Percentiles rank a stretch among this genome's conserved stretches.
phyloP scores from a whole-genome alignment of 2,113 vertebrate species.

The Trematomus loennbergii region DNA sequence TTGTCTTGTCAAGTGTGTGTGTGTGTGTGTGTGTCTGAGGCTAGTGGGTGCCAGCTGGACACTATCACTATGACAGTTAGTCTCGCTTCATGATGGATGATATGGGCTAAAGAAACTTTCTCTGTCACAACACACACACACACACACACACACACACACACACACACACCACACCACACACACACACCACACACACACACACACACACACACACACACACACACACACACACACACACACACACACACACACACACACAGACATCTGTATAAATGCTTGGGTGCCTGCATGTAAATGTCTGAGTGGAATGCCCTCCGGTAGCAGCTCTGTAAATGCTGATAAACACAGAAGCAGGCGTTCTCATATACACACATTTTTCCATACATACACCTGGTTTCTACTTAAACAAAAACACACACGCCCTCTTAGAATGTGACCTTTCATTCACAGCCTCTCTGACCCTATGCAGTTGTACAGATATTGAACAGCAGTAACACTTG shows the following conservation, averaged over 20 bases:
- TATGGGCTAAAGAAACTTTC: slow-evolving; percentile 47
- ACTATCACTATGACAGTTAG: slow-evolving; percentile 72
- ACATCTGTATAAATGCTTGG: slow-evolving; percentile 16
- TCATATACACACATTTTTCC: slow-evolving; percentile 19
- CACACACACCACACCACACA: slow-evolving; percentile 23
- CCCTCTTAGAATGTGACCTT: slow-evolving; percentile 37
- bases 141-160: slow-evolving; percentile 27
- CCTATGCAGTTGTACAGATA: slow-evolving; percentile 33
- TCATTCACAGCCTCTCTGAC: slow-evolving; percentile 19
- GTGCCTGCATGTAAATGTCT: slow-evolving; percentile 60
- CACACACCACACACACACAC: slow-evolving; percentile 15
- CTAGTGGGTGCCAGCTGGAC: slow-evolving; percentile 70
- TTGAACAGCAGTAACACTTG: slow-evolving; percentile 53
- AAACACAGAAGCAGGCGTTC: slow-evolving; percentile 21
- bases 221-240: slow-evolving; percentile 18
- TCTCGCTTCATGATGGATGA: slow-evolving; percentile 78
- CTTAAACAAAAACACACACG: slow-evolving; percentile 4
- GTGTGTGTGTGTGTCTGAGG: slow-evolving; percentile 23
- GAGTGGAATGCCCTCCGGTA: slow-evolving; percentile 44
- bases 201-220: slow-evolving; percentile 38
- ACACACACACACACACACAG: slow-evolving; percentile 16
- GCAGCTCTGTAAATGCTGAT: slow-evolving; percentile 32
- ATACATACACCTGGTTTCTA: slow-evolving; percentile 3
- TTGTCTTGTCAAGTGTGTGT: slow-evolving; percentile 73
- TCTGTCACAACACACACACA: no score